A percentile compares a stretch with the other conserved stretches of the same genome.
Evolutionary conservation across 2,797 vertebrate species (phyloP).

Genomic region (Ataeniobius toweri): DNA sequence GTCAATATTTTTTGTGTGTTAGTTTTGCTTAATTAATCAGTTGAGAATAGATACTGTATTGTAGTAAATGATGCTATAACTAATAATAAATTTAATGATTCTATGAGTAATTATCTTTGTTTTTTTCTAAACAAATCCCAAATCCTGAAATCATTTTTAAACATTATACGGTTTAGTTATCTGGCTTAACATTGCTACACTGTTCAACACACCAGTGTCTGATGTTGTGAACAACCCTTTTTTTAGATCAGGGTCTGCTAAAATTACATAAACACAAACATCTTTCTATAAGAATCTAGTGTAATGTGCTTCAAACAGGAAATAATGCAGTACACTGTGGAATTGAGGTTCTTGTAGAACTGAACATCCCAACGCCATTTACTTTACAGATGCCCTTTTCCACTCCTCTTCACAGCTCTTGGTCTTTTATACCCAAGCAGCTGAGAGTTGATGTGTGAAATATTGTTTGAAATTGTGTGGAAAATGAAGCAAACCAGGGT

Average conservation of each 20-base stretch:
- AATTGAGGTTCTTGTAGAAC: conserved; percentile 22
- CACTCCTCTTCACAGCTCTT: conserved; percentile 34
- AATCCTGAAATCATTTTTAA: neutral
- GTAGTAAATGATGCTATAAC: neutral
- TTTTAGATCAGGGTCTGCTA: neutral
- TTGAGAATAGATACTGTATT: neutral
- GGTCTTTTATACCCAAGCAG: conserved; percentile 49
- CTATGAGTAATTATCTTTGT: neutral
- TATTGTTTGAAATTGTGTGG: conserved; percentile 64
- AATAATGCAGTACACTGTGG: conserved; percentile 6
- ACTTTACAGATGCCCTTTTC: conserved; percentile 52
- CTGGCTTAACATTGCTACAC: neutral
- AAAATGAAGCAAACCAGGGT: conserved; percentile 55
- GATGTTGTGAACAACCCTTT: neutral
- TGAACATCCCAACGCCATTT: conserved; percentile 15
- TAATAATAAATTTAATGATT: neutral
- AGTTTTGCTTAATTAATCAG: neutral
- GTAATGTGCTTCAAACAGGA: conserved; percentile 17
- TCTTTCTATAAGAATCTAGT: neutral
- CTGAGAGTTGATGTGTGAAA: conserved; percentile 53
- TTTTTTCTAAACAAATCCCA: neutral
- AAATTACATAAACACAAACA: neutral
- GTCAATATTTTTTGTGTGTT: neutral
- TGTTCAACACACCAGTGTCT: neutral
- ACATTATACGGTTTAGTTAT: neutral